Evolutionary conservation across 35 echinoderm and acorn worm genomes (phyloP).

Genomic region (Heliocidaris tuberculata): DNA sequence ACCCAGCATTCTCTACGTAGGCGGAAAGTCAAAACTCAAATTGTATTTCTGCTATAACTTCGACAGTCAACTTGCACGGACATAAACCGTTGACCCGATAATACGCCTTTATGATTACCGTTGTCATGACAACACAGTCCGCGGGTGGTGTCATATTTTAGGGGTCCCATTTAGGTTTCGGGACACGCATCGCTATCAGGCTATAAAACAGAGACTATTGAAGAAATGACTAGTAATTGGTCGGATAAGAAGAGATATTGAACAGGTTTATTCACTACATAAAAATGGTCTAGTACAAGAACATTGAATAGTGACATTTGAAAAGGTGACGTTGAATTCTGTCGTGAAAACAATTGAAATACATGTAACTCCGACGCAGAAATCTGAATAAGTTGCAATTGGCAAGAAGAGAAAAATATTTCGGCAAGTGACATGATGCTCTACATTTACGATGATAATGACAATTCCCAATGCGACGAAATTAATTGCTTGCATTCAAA

Average conservation of each 20-base stretch:
- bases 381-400: too few relatives aligned
- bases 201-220: not conserved
- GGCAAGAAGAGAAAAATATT: too few relatives aligned
- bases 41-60: not conserved
- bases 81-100: not conserved
- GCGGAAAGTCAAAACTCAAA: not conserved
- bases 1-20: not conserved
- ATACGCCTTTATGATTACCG: not conserved
- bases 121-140: not conserved
- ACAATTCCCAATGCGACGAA: not conserved
- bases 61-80: not conserved
- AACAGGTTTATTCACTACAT: not conserved
- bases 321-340: not conserved
- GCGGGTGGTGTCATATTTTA: not conserved
- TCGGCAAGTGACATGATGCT: too few relatives aligned
- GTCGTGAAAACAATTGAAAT: too few relatives aligned
- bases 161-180: conserved; percentile 3
- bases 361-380: too few relatives aligned
- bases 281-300: too few relatives aligned
- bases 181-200: not conserved
- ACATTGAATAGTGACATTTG: not conserved
- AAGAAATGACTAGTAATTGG: not conserved
- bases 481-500: too few relatives aligned
- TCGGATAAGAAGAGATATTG: not conserved
- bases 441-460: not conserved